phyloP scores from a whole-genome alignment of 2,113 vertebrate genomes.

The Stegastes partitus region DNA sequence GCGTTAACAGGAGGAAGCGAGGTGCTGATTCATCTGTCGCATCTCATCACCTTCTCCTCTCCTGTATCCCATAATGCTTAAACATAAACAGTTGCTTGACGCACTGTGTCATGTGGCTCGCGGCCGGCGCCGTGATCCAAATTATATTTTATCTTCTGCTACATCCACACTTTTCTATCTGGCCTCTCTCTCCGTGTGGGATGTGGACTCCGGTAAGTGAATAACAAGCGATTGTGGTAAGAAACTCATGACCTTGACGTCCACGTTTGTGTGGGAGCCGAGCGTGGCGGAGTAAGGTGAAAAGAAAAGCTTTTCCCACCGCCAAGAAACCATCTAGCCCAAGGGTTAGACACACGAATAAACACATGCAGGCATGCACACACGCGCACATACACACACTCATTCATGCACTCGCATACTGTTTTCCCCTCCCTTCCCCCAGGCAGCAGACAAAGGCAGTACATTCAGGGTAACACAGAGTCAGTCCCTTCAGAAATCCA shows the following conservation, averaged over 20 bases:
- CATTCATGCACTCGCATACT: slow-evolving; percentile 46
- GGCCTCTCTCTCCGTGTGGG: slow-evolving; percentile 24
- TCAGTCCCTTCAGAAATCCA: slow-evolving; percentile 81
- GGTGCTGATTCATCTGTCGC: slow-evolving; percentile 56
- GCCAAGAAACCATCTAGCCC: slow-evolving; percentile 84
- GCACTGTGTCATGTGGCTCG: too few species aligned
- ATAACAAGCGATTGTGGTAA: slow-evolving; percentile 53
- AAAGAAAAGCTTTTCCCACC: slow-evolving; percentile 39
- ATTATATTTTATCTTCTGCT: slow-evolving; percentile 31
- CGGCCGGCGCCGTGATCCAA: slow-evolving; percentile 8
- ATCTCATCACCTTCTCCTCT: slow-evolving; percentile 45
- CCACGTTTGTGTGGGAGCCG: slow-evolving; percentile 29
- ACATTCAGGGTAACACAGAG: slow-evolving; percentile 73
- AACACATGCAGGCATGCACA: slow-evolving; percentile 5
- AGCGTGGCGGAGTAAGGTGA: slow-evolving; percentile 21
- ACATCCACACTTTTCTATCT: slow-evolving; percentile 33
- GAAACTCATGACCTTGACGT: slow-evolving; percentile 58
- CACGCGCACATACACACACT: slow-evolving; percentile 25
- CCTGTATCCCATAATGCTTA: slow-evolving; percentile 4
- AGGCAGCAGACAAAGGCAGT: slow-evolving; percentile 80
- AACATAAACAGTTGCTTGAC: not conserved
- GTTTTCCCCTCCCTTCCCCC: slow-evolving; percentile 44
- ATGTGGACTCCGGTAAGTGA: slow-evolving; percentile 47
- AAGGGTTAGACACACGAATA: slow-evolving; percentile 73
- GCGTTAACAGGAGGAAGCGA: slow-evolving; percentile 66